Conservation (phyloP, 2,797 vertebrate genomes). For the Aldrovandia affinis region DNA sequence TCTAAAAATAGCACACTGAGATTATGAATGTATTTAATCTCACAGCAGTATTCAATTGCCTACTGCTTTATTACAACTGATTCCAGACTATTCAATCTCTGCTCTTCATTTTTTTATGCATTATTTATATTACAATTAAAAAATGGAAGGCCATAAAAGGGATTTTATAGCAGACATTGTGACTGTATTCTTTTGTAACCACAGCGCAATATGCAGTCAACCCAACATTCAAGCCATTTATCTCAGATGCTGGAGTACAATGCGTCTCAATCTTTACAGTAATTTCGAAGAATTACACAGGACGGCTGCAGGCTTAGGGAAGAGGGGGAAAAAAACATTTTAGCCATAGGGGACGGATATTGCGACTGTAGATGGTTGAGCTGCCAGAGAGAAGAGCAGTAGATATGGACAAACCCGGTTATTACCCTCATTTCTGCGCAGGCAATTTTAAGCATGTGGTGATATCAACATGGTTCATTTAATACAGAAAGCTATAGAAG, state of each 20-base stretch:
- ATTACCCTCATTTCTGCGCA: not conserved
- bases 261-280: not conserved
- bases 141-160: not conserved
- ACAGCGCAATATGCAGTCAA: not conserved
- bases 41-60: not conserved
- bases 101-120: not conserved
- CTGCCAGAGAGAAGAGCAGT: not conserved
- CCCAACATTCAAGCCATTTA: not conserved
- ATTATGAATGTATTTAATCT: not conserved
- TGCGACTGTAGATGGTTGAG: not conserved
- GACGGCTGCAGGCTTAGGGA: slow-evolving; percentile 8
- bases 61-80: not conserved
- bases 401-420: not conserved
- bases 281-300: not conserved
- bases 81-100: not conserved
- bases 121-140: not conserved
- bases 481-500: not conserved
- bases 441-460: not conserved
- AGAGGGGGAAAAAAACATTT: not conserved
- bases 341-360: not conserved
- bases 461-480: not conserved
- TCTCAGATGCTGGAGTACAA: not conserved
- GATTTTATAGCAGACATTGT: not conserved
- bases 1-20: not conserved
- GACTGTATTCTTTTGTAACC: not conserved